Conservation (phyloP, 1,140 invertebrate species). For the Papilio helenus region DNA sequence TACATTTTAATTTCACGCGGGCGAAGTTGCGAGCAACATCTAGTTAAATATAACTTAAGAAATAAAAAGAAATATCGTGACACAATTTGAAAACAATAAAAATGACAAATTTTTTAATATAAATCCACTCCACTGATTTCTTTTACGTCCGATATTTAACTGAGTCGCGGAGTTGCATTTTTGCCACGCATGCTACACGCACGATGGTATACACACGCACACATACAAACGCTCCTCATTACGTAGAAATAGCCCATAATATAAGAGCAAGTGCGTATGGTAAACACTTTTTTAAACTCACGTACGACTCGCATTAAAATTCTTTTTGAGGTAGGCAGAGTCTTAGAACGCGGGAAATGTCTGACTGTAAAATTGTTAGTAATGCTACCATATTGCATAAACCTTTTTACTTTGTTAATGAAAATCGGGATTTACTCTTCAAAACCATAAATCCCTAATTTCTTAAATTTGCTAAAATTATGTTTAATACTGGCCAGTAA, state of each 20-base stretch:
- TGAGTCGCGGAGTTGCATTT: slow-evolving; percentile 78
- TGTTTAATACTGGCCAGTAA: too few relatives aligned
- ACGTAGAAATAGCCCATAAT: slow-evolving; percentile 42
- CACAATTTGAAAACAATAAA: too few relatives aligned
- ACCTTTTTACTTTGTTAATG: background rate
- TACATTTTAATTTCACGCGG: too few relatives aligned
- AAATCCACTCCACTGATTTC: slow-evolving; percentile 47
- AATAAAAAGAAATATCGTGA: too few relatives aligned
- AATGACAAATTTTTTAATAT: too few relatives aligned
- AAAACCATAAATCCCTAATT: too few relatives aligned
- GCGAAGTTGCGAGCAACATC: too few relatives aligned
- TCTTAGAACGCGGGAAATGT: slow-evolving; percentile 27
- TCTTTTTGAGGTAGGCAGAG: slow-evolving; percentile 23
- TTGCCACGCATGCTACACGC: slow-evolving; percentile 69
- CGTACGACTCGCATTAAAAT: slow-evolving; percentile 16
- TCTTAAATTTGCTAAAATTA: too few relatives aligned
- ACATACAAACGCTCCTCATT: slow-evolving; percentile 37
- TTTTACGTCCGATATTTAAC: slow-evolving; percentile 74
- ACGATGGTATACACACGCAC: slow-evolving; percentile 42
- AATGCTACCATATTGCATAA: background rate
- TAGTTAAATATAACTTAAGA: too few relatives aligned
- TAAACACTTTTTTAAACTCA: slow-evolving; percentile 53
- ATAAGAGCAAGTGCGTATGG: slow-evolving; percentile 48
- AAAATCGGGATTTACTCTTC: background rate
- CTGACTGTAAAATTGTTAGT: background rate